Base-by-base conservation (phyloP, 2,797 vertebrate genomes). In the Phaenicophaeus curvirostris region DNA sequence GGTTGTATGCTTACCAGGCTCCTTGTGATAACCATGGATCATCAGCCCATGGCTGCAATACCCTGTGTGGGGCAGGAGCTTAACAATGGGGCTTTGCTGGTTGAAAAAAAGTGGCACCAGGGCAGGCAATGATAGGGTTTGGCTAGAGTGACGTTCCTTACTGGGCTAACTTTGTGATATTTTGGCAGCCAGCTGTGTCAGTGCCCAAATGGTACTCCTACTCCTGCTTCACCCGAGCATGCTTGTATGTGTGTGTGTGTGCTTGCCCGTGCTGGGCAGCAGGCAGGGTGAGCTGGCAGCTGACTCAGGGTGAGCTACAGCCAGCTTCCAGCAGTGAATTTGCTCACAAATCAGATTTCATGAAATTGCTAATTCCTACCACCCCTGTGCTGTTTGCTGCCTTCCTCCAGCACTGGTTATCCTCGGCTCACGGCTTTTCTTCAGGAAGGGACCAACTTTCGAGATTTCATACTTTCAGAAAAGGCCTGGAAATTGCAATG, bases 241-340 rank as follows among this genome's bases (percentile, higher is more conserved):
- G 71, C 18, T 15, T 24, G 21, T 19, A 1, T 13, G 3, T 11
- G 28, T 46, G 23, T 23, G 44, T 33, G 31, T 46, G 77, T 30
- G 51, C 28, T 10, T 33, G 61, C 66, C 83, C 15, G 9, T 15
- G 57, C 86, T 41, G 68, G 86, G 91, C 65, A 72, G 82, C n/a
- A 35, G 65, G 71, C 77, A 68, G 82, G 33, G 54, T 37, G 71
- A 21, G 58, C 58, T 75, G 62, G 68, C 77, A 72, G 91, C 87
- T 76, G 81, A 31, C 67, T 81, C 13, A 0, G 71, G 74, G 46
- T 5, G 7, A 87, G 59, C 74, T 58, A 41, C 85, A 81, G 85
- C 85, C 11, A 2, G 35, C 59, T 85, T 48, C 89, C 93, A 95
- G 94, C 48, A 51, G 63, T n/a, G 89, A 76, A 57, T 82, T 78